These are phyloP conservation scores for Petrolisthes manimaculis DNA, from an alignment of 2,888 invertebrate genomes.

Conservation along the genomic window DNA sequence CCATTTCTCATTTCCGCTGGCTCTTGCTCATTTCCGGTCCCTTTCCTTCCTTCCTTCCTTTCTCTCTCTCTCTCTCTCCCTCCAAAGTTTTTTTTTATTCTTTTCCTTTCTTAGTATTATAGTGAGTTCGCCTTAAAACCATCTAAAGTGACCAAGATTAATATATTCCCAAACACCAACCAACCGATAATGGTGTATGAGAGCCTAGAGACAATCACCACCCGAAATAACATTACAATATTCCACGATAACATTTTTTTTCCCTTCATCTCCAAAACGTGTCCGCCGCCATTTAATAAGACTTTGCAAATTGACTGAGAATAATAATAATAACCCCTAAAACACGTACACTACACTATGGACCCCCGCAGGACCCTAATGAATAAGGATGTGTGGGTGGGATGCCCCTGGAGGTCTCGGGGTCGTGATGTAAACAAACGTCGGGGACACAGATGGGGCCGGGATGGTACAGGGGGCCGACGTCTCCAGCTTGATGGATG, in stretches of 20 bases:
- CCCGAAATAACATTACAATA: too few species aligned
- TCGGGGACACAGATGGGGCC: neutral
- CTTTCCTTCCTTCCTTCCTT: neutral
- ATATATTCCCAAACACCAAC: too few species aligned
- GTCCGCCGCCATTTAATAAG: too few species aligned
- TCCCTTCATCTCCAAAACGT: too few species aligned
- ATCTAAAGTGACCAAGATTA: too few species aligned
- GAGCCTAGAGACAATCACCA: too few species aligned
- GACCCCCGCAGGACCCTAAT: neutral
- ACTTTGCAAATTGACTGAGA: too few species aligned
- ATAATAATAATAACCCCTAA: too few species aligned
- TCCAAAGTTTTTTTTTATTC: neutral
- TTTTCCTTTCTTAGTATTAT: too few species aligned
- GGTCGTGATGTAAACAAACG: neutral
- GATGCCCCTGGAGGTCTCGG: neutral
- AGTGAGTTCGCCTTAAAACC: too few species aligned
- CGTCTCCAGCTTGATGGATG: conserved; percentile 1
- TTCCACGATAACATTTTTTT: too few species aligned
- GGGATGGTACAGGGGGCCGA: neutral
- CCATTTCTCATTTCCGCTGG: neutral
- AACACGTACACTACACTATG: neutral
- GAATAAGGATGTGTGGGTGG: neutral
- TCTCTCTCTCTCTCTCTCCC: neutral
- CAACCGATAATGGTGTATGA: too few species aligned
- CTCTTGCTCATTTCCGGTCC: neutral